phyloP scores from a whole-genome alignment of 2,797 vertebrate species.

The Xerus rutilus region DNA sequence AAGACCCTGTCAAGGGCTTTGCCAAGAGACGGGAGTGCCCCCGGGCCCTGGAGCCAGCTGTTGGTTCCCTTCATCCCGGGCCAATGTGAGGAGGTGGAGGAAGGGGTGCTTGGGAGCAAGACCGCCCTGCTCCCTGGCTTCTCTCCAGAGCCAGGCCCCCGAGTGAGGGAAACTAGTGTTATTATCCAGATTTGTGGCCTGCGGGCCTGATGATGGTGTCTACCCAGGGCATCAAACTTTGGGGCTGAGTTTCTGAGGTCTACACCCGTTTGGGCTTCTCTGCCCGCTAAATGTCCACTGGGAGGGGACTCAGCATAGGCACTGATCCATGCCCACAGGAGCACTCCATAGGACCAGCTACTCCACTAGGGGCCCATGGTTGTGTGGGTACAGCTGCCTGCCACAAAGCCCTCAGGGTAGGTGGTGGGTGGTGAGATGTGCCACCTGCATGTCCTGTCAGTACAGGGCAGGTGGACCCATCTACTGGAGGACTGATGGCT shows the following conservation, averaged over 20 bases:
- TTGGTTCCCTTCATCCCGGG: neutral
- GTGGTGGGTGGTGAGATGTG: too few species aligned
- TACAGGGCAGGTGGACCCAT: neutral
- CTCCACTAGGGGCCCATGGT: too few species aligned
- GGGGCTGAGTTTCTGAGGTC: neutral
- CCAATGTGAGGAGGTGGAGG: neutral
- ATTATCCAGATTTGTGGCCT: neutral
- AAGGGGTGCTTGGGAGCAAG: neutral
- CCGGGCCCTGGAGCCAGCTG: rapidly evolving
- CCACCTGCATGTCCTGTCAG: too few species aligned
- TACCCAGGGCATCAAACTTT: neutral
- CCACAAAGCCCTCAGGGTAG: rapidly evolving
- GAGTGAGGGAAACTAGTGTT: neutral
- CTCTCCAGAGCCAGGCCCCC: neutral
- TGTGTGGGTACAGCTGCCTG: too few species aligned
- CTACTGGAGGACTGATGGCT: too few species aligned
- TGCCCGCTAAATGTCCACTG: neutral
- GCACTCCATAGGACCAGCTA: too few species aligned
- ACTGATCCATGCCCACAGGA: neutral
- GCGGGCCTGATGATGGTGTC: neutral
- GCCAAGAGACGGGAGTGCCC: neutral
- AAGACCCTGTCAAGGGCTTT: neutral
- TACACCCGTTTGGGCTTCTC: too few species aligned
- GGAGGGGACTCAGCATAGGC: neutral
- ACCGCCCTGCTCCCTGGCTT: neutral